Conservation (phyloP, 2,888 invertebrate species). For the Hirtodrosophila cameraria region DNA sequence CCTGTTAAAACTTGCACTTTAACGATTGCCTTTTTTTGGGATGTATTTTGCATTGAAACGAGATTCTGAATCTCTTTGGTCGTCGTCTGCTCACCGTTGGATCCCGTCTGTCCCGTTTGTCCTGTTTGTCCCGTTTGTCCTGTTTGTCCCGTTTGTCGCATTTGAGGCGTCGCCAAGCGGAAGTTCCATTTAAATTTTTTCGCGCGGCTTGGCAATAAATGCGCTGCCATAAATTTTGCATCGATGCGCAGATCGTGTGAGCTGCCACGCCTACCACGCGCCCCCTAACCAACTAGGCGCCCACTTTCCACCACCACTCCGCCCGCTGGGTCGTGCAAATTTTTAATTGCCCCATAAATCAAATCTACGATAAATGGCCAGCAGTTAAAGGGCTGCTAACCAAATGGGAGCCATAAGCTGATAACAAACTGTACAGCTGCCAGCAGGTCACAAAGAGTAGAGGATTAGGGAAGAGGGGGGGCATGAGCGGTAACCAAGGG, state of each 20-base stretch:
- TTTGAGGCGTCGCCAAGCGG: slow-evolving; percentile 42
- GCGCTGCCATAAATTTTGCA: slow-evolving; percentile 72
- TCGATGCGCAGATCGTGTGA: slow-evolving; percentile 54
- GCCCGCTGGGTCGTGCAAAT: slow-evolving; percentile 47
- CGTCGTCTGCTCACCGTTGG: no score
- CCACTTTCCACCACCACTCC: neutral
- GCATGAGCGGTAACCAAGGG: neutral
- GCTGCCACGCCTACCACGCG: slow-evolving; percentile 20
- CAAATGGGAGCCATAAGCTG: slow-evolving; percentile 79
- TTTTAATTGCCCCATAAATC: slow-evolving; percentile 76
- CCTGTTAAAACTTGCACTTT: slow-evolving; percentile 52
- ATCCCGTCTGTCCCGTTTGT: no score
- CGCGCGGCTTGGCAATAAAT: slow-evolving; percentile 68
- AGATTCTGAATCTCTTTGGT: slow-evolving; percentile 20
- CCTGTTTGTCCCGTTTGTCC: slow-evolving; percentile 1
- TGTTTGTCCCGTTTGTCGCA: slow-evolving; percentile 23
- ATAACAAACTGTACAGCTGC: slow-evolving; percentile 56
- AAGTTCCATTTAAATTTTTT: slow-evolving; percentile 63
- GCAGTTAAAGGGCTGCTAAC: slow-evolving; percentile 78
- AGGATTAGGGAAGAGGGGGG: neutral
- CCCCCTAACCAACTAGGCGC: slow-evolving; percentile 12
- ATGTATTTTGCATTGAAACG: slow-evolving; percentile 40
- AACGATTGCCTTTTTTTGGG: slow-evolving; percentile 43
- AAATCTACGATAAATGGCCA: slow-evolving; percentile 75
- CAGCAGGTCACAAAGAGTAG: neutral